Conservation (phyloP, 2,797 vertebrate species). For the Botia kubotai region DNA sequence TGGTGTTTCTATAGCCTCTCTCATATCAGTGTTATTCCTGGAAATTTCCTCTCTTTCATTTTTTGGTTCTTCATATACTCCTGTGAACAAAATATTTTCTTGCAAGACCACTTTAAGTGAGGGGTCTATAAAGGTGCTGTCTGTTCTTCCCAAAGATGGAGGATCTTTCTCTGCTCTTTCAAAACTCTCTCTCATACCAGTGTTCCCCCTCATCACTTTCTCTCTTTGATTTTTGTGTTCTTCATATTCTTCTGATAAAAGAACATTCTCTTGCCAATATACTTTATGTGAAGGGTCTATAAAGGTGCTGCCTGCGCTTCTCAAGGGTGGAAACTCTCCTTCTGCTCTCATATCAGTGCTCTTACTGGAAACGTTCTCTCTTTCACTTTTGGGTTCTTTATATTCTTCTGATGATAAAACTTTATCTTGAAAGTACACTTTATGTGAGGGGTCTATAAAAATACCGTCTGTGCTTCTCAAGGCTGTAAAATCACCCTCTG, state of each 20-base stretch:
- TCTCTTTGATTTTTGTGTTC: background rate
- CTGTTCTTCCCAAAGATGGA: background rate
- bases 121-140: background rate
- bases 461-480: background rate
- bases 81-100: background rate
- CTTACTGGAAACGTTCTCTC: background rate
- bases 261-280: background rate
- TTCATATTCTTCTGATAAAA: background rate
- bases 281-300: slow-evolving; percentile 7
- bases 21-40: background rate
- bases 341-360: background rate
- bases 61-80: background rate
- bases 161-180: background rate
- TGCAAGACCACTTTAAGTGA: background rate
- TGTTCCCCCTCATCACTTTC: background rate
- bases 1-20: background rate
- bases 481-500: background rate
- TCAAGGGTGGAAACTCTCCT: background rate
- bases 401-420: background rate
- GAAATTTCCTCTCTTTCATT: background rate
- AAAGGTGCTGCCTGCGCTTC: background rate
- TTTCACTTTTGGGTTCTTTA: background rate
- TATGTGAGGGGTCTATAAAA: background rate
- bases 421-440: slow-evolving; percentile 12
- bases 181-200: background rate